These are phyloP conservation scores for Dreissena rostriformis DNA, from an alignment of 1,140 invertebrate species.

Conservation along the genomic window DNA sequence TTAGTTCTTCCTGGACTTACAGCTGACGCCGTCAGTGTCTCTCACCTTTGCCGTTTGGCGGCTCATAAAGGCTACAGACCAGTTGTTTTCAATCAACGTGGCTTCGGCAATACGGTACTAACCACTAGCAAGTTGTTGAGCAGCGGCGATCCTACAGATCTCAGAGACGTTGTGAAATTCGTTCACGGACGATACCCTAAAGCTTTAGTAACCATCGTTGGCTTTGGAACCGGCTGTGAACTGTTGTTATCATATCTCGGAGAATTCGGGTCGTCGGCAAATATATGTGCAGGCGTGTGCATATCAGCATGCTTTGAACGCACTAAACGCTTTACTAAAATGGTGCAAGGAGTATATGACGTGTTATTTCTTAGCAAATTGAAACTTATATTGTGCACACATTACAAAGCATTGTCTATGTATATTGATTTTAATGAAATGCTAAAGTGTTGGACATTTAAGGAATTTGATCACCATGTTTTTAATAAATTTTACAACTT, in stretches of 20 bases:
- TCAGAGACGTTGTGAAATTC: constrained; percentile 73
- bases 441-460: constrained; percentile 56
- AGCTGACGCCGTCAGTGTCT: constrained; percentile 60
- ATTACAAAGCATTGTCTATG: constrained; percentile 61
- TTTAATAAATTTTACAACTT: constrained; percentile 67
- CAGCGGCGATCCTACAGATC: constrained; percentile 72
- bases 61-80: constrained; percentile 69
- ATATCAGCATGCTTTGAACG: constrained; percentile 74
- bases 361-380: constrained; percentile 61
- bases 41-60: constrained; percentile 60
- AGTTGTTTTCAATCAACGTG: constrained; percentile 75
- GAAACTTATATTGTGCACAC: constrained; percentile 62
- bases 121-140: constrained; percentile 74
- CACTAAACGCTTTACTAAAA: constrained; percentile 56
- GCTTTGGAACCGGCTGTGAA: constrained; percentile 71
- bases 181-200: constrained; percentile 65
- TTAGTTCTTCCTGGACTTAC: constrained; percentile 74
- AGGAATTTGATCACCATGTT: constrained; percentile 66
- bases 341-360: constrained; percentile 64
- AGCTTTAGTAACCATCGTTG: constrained; percentile 69
- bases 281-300: constrained; percentile 70
- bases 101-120: constrained; percentile 68
- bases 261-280: constrained; percentile 75
- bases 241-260: constrained; percentile 76
- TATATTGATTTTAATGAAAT: constrained; percentile 61